These are phyloP conservation scores for Heteromyza rotundicornis DNA, from an alignment of 2,888 invertebrate genomes.

Conservation along the genomic window DNA sequence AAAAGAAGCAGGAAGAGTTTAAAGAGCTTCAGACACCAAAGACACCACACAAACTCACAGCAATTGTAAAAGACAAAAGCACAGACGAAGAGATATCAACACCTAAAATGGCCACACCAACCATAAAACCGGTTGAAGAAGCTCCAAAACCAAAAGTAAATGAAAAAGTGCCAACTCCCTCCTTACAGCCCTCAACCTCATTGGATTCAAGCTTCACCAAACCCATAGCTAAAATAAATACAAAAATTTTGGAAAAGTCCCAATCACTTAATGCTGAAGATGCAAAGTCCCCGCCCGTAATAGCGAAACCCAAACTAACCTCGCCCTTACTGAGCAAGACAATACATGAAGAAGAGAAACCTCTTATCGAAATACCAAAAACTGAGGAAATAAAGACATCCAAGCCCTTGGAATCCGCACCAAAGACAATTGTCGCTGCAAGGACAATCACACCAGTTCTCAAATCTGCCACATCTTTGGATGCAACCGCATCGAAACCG, in stretches of 20 bases:
- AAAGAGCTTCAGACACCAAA: background rate
- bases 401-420: background rate
- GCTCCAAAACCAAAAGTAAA: slow-evolving; percentile 8
- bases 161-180: slow-evolving; percentile 1
- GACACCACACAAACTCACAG: too few relatives aligned
- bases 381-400: background rate
- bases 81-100: too few relatives aligned
- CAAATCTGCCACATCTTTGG: slow-evolving; percentile 2
- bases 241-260: slow-evolving; percentile 18
- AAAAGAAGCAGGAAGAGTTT: background rate
- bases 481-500: background rate
- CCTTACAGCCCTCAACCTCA: slow-evolving; percentile 15
- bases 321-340: background rate
- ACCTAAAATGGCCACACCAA: background rate
- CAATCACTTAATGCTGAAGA: slow-evolving; percentile 20
- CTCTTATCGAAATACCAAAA: background rate
- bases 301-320: background rate
- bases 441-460: background rate
- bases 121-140: background rate
- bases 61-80: background rate
- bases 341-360: background rate
- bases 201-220: slow-evolving; percentile 15
- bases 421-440: slow-evolving; percentile 29
- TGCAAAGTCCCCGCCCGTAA: slow-evolving; percentile 5
- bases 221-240: background rate